Conservation (phyloP, 2,113 vertebrate species). For the Limnothrissa miodon region DNA sequence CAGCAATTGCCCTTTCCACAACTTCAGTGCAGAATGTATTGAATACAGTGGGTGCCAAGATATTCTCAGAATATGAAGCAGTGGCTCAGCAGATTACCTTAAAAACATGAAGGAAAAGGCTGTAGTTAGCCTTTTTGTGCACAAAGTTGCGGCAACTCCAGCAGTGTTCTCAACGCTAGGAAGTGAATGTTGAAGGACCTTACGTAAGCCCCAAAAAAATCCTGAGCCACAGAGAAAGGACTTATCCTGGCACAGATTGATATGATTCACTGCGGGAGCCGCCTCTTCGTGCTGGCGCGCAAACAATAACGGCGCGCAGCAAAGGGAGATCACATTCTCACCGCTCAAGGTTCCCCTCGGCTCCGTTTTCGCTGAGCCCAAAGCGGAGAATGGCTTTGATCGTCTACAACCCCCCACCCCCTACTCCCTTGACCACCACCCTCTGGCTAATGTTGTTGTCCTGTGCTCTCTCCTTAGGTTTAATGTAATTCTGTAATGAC, state of each 20-base stretch:
- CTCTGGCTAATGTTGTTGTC: background rate
- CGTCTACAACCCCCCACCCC: background rate
- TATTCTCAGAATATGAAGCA: background rate
- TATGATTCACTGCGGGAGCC: conserved; percentile 17
- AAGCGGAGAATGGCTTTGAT: conserved; percentile 5
- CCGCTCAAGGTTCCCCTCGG: background rate
- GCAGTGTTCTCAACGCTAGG: background rate
- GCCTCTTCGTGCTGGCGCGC: background rate
- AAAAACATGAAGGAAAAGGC: background rate
- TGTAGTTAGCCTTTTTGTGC: background rate
- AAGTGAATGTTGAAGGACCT: conserved; percentile 10
- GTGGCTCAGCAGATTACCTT: background rate
- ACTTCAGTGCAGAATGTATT: background rate
- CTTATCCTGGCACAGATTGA: conserved; percentile 17
- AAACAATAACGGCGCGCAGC: conserved; percentile 3
- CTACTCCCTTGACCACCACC: background rate
- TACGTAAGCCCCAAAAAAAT: conserved; percentile 13
- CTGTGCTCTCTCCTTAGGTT: background rate
- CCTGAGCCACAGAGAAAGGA: conserved; percentile 17
- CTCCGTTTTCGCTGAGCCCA: conserved; percentile 13
- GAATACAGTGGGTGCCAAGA: background rate
- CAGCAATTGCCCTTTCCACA: background rate
- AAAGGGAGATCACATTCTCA: conserved; percentile 12
- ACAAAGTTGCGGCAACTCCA: background rate
- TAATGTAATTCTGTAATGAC: conserved; percentile 11